These are phyloP conservation scores for Thysanoteuthis rhombus DNA, from an alignment of 2,888 invertebrate species.

Conservation along the genomic window DNA sequence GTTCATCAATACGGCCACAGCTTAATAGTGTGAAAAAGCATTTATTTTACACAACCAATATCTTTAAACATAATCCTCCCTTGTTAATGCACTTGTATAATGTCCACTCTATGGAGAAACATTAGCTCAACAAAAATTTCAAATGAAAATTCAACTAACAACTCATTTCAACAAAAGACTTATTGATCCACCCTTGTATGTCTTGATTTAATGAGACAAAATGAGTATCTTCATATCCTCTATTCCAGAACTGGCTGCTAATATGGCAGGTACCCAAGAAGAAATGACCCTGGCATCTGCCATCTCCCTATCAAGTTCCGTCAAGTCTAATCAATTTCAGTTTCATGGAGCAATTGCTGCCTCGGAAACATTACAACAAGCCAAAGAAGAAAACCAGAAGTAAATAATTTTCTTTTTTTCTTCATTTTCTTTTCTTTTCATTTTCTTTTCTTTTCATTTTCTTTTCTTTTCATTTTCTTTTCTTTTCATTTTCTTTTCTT, in stretches of 20 bases:
- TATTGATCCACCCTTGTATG: background rate
- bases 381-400: conserved; percentile 58
- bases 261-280: conserved; percentile 75
- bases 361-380: conserved; percentile 51
- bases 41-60: too few species aligned
- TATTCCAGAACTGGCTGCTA: conserved; percentile 83
- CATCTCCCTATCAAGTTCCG: conserved; percentile 71
- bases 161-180: too few species aligned
- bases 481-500: background rate
- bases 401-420: conserved; percentile 35
- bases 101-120: too few species aligned
- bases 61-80: too few species aligned
- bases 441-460: background rate
- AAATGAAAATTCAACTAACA: too few species aligned
- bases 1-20: too few species aligned
- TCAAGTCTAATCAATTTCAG: conserved; percentile 42
- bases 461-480: background rate
- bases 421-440: background rate
- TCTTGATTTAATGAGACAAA: background rate
- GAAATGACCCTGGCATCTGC: conserved; percentile 75
- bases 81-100: too few species aligned
- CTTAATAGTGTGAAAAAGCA: too few species aligned
- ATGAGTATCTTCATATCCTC: background rate
- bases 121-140: too few species aligned
- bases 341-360: conserved; percentile 44